phyloP scores from a whole-genome alignment of 2,113 vertebrate species.

The Rana temporaria region DNA sequence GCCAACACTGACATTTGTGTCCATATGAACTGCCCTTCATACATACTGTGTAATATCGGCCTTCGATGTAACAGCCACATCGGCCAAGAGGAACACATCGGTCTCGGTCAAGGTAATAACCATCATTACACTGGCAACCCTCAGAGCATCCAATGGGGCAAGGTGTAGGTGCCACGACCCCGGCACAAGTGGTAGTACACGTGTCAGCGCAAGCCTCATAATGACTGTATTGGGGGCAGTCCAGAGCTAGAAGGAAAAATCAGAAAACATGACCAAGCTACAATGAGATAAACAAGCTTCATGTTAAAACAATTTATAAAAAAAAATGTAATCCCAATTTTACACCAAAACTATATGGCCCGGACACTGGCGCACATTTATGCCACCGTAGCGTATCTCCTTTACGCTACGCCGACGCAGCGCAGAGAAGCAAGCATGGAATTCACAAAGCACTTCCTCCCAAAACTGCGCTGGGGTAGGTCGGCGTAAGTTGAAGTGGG shows the following conservation, averaged over 20 bases:
- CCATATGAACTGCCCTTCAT: too few species aligned
- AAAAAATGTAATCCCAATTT: too few species aligned
- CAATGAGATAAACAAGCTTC: background rate
- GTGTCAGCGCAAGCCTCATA: slow-evolving; percentile 70
- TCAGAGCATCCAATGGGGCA: slow-evolving; percentile 68
- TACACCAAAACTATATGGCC: too few species aligned
- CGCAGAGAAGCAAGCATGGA: too few species aligned
- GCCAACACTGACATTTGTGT: too few species aligned
- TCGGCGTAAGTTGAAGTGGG: too few species aligned
- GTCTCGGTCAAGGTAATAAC: slow-evolving; percentile 67
- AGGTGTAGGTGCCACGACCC: slow-evolving; percentile 44
- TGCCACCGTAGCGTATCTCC: too few species aligned
- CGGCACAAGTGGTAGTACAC: slow-evolving; percentile 67
- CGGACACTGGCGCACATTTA: too few species aligned
- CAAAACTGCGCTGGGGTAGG: too few species aligned
- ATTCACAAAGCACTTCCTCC: too few species aligned
- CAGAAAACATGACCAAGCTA: background rate
- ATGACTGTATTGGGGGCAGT: slow-evolving; percentile 69
- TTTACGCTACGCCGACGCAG: too few species aligned
- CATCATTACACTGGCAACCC: slow-evolving; percentile 71
- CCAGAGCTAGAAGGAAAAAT: slow-evolving; percentile 58
- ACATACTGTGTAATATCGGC: slow-evolving; percentile 69
- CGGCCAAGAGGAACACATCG: slow-evolving; percentile 65
- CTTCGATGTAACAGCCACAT: slow-evolving; percentile 69
- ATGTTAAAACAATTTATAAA: too few species aligned